Percentiles rank a stretch among this genome's conserved stretches.
Evolutionary conservation across 1,140 invertebrate species (phyloP).

Genomic region (Megalopta genalis): DNA sequence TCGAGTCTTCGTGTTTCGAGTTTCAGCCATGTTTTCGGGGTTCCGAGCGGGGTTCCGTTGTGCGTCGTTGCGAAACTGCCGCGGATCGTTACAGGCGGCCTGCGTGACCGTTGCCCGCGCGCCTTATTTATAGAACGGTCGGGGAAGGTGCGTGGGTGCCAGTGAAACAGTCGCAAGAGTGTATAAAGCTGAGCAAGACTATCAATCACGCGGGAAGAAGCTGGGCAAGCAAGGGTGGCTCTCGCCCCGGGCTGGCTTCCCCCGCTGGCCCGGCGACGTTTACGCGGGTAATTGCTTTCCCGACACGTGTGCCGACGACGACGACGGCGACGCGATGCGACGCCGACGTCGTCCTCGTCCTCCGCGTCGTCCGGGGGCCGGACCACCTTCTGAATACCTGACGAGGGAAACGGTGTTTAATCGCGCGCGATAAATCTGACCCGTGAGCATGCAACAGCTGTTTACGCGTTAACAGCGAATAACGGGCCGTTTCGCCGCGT

Average conservation of each 20-base stretch:
- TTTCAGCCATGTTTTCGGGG: no score
- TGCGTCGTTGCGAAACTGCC: slow-evolving; percentile 31
- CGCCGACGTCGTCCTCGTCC: no score
- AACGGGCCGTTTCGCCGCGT: no score
- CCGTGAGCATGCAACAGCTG: slow-evolving; percentile 11
- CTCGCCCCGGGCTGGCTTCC: slow-evolving; percentile 15
- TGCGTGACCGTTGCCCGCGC: not conserved
- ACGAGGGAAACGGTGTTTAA: slow-evolving; percentile 19
- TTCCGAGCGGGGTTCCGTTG: no score
- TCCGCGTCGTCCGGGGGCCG: not conserved
- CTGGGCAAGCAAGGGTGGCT: slow-evolving; percentile 3
- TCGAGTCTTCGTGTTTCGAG: no score
- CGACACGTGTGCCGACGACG: slow-evolving; percentile 12
- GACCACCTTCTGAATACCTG: slow-evolving; percentile 34
- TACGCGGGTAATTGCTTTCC: slow-evolving; percentile 53
- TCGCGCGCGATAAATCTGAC: slow-evolving; percentile 39
- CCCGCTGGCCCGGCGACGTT: slow-evolving; percentile 18
- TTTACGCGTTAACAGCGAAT: slow-evolving; percentile 11
- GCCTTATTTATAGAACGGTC: slow-evolving; percentile 6
- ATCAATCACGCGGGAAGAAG: slow-evolving; percentile 51
- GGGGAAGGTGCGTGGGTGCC: not conserved
- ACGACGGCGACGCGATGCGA: no score
- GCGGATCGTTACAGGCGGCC: slow-evolving; percentile 26
- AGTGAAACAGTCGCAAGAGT: slow-evolving; percentile 12
- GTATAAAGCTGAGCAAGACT: slow-evolving; percentile 7